Conservation (phyloP, 2,797 vertebrate species). For the Pyrocephalus nanus region DNA sequence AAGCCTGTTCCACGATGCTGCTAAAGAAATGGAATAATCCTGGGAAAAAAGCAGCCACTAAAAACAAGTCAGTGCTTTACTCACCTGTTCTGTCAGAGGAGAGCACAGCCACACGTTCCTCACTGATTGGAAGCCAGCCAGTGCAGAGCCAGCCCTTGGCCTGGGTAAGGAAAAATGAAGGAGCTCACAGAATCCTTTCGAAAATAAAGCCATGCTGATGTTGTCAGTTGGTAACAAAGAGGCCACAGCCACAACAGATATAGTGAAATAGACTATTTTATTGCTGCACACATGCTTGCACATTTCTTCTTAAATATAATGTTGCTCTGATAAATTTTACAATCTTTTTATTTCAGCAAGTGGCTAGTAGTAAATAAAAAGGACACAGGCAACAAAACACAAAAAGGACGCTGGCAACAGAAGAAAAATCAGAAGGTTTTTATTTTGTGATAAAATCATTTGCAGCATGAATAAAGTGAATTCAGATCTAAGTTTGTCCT, state of each 20-base stretch:
- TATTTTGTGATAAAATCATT: constrained; percentile 38
- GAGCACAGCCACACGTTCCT: background rate
- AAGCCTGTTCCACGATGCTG: background rate
- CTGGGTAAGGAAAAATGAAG: background rate
- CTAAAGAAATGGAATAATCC: background rate
- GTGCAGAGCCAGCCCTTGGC: background rate
- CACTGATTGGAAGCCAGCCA: background rate
- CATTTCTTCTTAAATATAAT: constrained; percentile 65
- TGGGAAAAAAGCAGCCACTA: background rate
- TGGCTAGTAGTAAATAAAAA: constrained; percentile 29
- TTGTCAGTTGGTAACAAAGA: background rate
- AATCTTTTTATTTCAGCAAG: constrained; percentile 43
- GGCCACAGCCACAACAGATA: background rate
- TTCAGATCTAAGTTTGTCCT: constrained; percentile 17
- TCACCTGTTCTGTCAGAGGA: background rate
- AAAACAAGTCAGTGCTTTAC: background rate
- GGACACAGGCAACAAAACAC: constrained; percentile 37
- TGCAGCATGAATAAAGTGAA: constrained; percentile 47
- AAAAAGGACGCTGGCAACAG: constrained; percentile 6
- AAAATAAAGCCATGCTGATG: background rate
- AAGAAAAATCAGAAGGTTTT: constrained; percentile 4
- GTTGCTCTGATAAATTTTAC: constrained; percentile 57
- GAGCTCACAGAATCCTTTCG: background rate
- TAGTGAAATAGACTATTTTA: constrained; percentile 73
- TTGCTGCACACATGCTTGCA: constrained; percentile 67